These are phyloP conservation scores for Lithophane ornitopus DNA, from an alignment of 2,888 invertebrate genomes.

Conservation along the genomic window DNA sequence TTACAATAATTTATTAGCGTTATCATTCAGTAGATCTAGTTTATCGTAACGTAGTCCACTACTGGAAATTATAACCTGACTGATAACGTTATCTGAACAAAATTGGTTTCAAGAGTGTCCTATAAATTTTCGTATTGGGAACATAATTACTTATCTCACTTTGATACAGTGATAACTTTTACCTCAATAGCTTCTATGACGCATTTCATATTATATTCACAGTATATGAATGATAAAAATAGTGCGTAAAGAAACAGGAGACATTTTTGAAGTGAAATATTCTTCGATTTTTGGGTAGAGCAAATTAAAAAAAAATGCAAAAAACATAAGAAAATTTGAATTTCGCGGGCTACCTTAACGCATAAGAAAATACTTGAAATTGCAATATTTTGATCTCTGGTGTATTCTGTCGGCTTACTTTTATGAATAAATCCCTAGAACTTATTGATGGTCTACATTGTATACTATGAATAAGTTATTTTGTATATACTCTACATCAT, in stretches of 20 bases:
- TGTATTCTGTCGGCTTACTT: background rate
- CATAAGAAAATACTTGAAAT: background rate
- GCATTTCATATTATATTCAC: background rate
- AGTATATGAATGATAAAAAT: background rate
- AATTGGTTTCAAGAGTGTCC: slow-evolving; percentile 29
- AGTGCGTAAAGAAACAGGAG: background rate
- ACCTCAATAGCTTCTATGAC: background rate
- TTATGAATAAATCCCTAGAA: background rate
- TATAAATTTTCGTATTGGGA: background rate
- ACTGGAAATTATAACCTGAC: slow-evolving; percentile 3
- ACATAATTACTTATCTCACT: background rate
- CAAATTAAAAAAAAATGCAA: no score
- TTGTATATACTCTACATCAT: background rate
- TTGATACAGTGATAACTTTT: background rate
- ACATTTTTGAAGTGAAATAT: background rate
- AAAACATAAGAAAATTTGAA: no score
- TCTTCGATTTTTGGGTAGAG: no score
- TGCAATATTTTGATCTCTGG: background rate
- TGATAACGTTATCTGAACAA: slow-evolving; percentile 38
- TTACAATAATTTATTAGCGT: background rate
- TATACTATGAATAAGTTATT: background rate
- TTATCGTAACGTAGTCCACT: background rate
- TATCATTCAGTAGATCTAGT: slow-evolving; percentile 15
- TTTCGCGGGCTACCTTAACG: no score
- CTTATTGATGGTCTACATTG: background rate